Evolutionary conservation across 2,888 invertebrate species (phyloP), one percentile per base, ranked within the genome.

Genomic region (Diaphora mendica): DNA sequence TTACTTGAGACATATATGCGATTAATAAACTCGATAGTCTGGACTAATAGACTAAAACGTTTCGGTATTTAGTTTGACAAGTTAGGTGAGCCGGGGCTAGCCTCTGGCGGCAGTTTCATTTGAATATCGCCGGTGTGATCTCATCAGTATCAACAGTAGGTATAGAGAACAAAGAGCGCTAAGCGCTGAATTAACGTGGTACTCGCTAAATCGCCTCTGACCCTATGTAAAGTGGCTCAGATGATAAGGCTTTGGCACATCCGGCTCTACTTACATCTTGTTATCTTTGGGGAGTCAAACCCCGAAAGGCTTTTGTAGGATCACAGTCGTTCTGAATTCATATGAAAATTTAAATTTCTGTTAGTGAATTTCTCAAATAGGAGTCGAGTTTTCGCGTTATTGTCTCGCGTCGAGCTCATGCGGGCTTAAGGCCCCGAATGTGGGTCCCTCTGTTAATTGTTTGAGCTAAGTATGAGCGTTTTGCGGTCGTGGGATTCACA

Each of bases 301-400:
- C 89, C 89, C 88, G 85, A 90, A 91, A 91, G 91, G 92, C 93
- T 94, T 93, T 92, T 90, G 90, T 91, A 87, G 92, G 93, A 93
- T 94, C 91, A 91, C 89, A 87, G 88, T 86, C 85, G 87, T 91
- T 87, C 88, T 82, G 88, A 92, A 94, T 93, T 93, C 92, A 92
- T 94, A 94, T 93, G 94, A 94, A 95, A 93, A 94, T 94, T 94
- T 91, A 94, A 94, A 94, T 93, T 93, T 93, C 92, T 90, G 92
- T 92, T 91, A 91, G 91, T 91, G 91, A 92, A 92, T 91, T 91
- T 92, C 92, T 89, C 90, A 90, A 93, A 93, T 90, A 86, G 89
- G 89, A 90, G 90, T 84, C 75, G 91, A 92, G 92, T 92, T 93
- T 91, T 90, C 91, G 89, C 89, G 91, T 92, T 90, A 93, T 94